A percentile compares a stretch with the other conserved stretches of the same genome.
Evolutionary conservation across 2,888 invertebrate species (phyloP).

Genomic region (Andrena haemorrhoa): DNA sequence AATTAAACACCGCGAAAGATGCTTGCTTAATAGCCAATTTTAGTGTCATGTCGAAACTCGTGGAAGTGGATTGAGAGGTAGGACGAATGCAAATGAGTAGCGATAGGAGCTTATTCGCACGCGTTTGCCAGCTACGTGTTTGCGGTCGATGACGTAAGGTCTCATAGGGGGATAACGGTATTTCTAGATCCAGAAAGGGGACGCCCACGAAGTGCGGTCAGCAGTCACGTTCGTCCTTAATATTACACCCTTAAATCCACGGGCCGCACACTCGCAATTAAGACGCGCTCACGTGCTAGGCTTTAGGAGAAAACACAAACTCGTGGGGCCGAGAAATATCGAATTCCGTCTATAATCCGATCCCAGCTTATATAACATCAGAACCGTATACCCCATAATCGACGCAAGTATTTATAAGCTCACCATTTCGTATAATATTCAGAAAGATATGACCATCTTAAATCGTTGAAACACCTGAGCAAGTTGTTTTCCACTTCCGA

Average conservation of each 20-base stretch:
- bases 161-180: constrained; percentile 83
- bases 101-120: constrained; percentile 62
- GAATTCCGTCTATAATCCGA: constrained; percentile 48
- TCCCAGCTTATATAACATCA: constrained; percentile 7
- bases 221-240: constrained; percentile 85
- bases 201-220: constrained; percentile 82
- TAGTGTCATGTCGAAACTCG: not conserved
- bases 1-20: not conserved
- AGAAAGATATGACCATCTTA: no score
- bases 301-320: constrained; percentile 60
- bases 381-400: not conserved
- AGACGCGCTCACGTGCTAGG: constrained; percentile 68
- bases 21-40: constrained; percentile 18
- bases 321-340: constrained; percentile 51
- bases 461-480: no score
- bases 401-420: not conserved
- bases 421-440: no score
- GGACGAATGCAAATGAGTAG: constrained; percentile 58
- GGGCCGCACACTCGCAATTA: constrained; percentile 69
- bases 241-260: constrained; percentile 79
- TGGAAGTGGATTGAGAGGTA: constrained; percentile 28
- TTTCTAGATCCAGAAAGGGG: constrained; percentile 80
- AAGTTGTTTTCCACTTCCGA: no score
- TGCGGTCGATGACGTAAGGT: constrained; percentile 84
- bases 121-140: constrained; percentile 73